Base-by-base conservation (phyloP, 35 echinoderm and acorn worm genomes). In the Apostichopus japonicus region DNA sequence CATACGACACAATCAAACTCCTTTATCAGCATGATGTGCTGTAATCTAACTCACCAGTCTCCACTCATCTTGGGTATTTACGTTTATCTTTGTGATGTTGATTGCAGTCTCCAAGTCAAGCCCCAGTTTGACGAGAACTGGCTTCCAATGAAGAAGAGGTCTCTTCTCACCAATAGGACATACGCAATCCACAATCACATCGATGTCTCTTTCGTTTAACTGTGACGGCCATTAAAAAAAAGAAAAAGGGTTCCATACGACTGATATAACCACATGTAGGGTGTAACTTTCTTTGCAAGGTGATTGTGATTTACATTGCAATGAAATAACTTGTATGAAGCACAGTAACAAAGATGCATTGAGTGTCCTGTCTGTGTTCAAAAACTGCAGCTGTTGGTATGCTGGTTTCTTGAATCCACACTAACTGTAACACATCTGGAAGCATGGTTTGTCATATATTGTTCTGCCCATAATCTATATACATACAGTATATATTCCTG, bases 111-210 rank as follows among this genome's bases (percentile, higher is more conserved):
- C 10, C 10, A 58, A 17, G 53, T 24, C 13, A 17, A 84, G 81
- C 16, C 81, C 81, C 56, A 84, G 81, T 57, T 84, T 84, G 6
- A 84, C 24, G 4, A 84, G 81, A 2, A 84, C 17, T 6, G 81
- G 81, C 54, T 84, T 84, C 81, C 81, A 84, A 58, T 84, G 81
- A 1, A 84, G 8, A n/a, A 8, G 54, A 51, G 81, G 55, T 23
- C 81, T 19, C 17, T 21, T 24, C 22, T 55, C 53, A 33, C 5
- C 78, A 57, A 17, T 15, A 84, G 81, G 81, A 24, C 81, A 84
- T 19, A 58, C 21, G 23, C 81, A 84, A 2, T 19, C 15, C 9
- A 58, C 56, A 15, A 84, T 57, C 56, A 84, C 55, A 55, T 84
- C 81, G 57, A 84, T 84, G 6, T 84, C 54, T 84, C 17, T 23